Conservation (phyloP, 2,797 vertebrate genomes). For the Anableps anableps region DNA sequence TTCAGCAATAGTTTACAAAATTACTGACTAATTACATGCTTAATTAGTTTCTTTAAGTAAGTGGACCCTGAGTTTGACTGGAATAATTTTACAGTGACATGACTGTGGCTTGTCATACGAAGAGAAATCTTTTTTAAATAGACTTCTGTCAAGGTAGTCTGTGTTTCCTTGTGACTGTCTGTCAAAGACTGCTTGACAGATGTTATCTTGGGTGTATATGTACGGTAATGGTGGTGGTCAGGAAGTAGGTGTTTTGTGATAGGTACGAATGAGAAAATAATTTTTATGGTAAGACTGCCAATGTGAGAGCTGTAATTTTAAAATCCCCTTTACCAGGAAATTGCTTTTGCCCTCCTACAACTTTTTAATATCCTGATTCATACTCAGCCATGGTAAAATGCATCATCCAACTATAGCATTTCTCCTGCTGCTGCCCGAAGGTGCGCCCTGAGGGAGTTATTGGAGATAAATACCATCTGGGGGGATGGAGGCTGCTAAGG, state of each 20-base stretch:
- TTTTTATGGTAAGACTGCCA: conserved; percentile 53
- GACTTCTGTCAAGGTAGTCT: conserved; percentile 5
- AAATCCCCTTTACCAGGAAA: conserved; percentile 76
- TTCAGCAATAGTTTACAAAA: conserved; percentile 3
- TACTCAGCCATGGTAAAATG: conserved; percentile 53
- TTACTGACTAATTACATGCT: conserved; percentile 1
- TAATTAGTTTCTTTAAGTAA: conserved; percentile 47
- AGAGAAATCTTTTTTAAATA: conserved; percentile 2
- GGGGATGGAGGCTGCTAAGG: conserved; percentile 41
- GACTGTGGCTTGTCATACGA: conserved; percentile 29
- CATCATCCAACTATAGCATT: conserved; percentile 52
- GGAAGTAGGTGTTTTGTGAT: conserved; percentile 45
- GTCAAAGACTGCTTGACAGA: conserved; percentile 37
- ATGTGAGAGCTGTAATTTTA: conserved; percentile 67
- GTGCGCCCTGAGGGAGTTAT: conserved; percentile 62
- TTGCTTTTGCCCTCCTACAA: conserved; percentile 78
- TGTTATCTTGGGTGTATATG: conserved; percentile 24
- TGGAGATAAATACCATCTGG: conserved; percentile 72
- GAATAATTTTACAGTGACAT: conserved; percentile 39
- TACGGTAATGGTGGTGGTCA: conserved; percentile 2
- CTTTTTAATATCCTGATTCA: conserved; percentile 83
- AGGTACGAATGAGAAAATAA: conserved; percentile 51
- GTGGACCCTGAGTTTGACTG: conserved; percentile 31
- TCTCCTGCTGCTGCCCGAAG: conserved; percentile 50
- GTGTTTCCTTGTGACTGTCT: conserved; percentile 17